Base-by-base conservation (phyloP, 2,888 invertebrate genomes). In the Dendrolimus pini region DNA sequence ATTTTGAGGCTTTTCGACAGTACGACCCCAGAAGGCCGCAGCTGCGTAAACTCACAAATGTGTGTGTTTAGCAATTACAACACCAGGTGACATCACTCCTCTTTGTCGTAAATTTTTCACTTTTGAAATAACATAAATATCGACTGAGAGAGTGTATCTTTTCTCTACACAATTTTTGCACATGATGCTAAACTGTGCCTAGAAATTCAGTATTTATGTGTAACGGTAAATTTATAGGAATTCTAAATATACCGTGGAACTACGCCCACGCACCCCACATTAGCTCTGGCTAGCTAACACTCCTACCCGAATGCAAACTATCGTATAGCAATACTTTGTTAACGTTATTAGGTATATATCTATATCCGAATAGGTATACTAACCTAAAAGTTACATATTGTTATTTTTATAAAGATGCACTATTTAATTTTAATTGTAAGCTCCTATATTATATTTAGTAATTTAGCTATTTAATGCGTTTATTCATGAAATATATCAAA, bases 11-110 rank as follows among this genome's bases (percentile, higher is more conserved):
- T 67, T 67, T 69, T 71, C 71, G 69, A 72, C 72, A 65, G 64
- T 62, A 64, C 78, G 84, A 85, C 87, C 86, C 82, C 80, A 72
- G 80, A 84, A 87, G 85, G 85, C 83, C 83, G 75, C 89, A 89
- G 84, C 85, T 89, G 89, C 63, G 62, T 75, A 85, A 89, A 89
- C 75, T 79, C 61, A 64, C 62, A 60, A 66, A 58, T 69, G 72
- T 69, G 72, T 66, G 68, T 74, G 67, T 74, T 74, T 78, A 78
- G 78, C 81, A 78, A 78, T 80, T 80, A 75, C 74, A 77, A 75
- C 73, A 77, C 68, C 75, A 72, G 80, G 82, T 87, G 84, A 80
- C 83, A 85, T 87, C 82, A 85, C 74, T 75, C 62, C 63, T 65
- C 56, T 65, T 64, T 59, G 57, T 56, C 57, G 62, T 67, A 67